phyloP scores from a whole-genome alignment of 2,797 vertebrate genomes.

The Clamator glandarius region DNA sequence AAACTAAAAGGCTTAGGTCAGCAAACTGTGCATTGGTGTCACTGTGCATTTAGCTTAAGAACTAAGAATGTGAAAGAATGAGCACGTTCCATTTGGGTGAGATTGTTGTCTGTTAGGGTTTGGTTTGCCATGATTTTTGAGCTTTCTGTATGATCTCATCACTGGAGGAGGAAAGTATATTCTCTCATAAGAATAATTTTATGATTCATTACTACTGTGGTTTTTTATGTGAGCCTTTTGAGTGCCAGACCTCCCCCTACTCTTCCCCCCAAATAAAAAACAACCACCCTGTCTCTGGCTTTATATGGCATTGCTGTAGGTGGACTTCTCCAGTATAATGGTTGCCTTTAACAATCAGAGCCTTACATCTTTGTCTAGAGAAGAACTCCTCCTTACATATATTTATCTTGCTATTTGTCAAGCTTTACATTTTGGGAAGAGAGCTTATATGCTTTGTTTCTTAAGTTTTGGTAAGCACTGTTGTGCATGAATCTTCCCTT shows the following conservation, averaged over 20 bases:
- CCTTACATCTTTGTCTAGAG: conserved; percentile 17
- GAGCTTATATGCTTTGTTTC: not conserved
- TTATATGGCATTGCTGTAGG: conserved; percentile 59
- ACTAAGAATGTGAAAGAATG: conserved; percentile 23
- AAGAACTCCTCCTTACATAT: not conserved
- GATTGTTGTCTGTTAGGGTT: conserved; percentile 35
- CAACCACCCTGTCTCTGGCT: conserved; percentile 21
- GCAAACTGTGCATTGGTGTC: conserved; percentile 21
- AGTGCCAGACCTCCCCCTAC: conserved; percentile 57
- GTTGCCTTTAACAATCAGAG: conserved; percentile 27
- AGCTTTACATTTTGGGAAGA: not conserved
- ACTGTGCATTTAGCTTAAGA: conserved; percentile 8
- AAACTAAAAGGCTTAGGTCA: not conserved
- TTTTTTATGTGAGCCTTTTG: conserved; percentile 37
- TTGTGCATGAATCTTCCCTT: not conserved
- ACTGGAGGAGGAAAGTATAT: conserved; percentile 62
- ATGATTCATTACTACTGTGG: conserved; percentile 67
- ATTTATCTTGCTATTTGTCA: conserved; percentile 31
- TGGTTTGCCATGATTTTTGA: conserved; percentile 44
- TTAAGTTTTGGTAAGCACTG: not conserved
- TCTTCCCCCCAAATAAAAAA: conserved; percentile 50
- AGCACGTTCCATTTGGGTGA: conserved; percentile 15
- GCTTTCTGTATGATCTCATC: conserved; percentile 61
- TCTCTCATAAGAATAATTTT: conserved; percentile 63
- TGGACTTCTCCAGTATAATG: conserved; percentile 37